Evolutionary conservation across 2,888 invertebrate genomes (phyloP).

Genomic region (Xestia c-nigrum): DNA sequence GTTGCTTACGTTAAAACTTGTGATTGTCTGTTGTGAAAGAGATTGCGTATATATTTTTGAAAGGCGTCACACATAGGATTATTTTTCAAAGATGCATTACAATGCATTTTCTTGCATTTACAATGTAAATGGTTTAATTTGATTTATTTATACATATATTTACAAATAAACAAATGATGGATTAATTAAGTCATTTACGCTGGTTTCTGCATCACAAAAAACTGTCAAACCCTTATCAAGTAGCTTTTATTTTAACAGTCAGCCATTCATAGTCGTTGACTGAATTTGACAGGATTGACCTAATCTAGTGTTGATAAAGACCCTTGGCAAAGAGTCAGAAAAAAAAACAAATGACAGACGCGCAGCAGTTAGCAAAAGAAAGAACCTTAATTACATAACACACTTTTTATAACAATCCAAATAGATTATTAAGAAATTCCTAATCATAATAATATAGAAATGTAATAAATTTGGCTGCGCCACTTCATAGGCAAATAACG

Average conservation of each 20-base stretch:
- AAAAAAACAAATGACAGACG: background rate
- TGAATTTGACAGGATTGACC: background rate
- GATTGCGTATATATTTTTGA: constrained; percentile 1
- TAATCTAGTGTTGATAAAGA: background rate
- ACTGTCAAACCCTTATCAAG: background rate
- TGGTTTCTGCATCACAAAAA: background rate
- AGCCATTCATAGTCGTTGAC: background rate
- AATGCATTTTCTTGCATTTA: background rate
- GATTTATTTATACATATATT: too few species aligned
- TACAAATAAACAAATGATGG: background rate
- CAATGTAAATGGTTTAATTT: too few species aligned
- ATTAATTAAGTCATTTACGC: background rate
- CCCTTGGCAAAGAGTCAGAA: background rate
- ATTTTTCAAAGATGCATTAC: background rate
- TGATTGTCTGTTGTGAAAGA: background rate
- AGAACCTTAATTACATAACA: background rate
- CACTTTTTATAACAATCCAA: background rate
- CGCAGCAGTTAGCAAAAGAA: background rate
- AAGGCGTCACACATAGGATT: background rate
- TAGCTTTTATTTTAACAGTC: background rate
- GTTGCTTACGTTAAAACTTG: background rate
- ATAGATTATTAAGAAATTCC: background rate
- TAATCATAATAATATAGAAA: background rate
- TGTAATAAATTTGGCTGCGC: background rate
- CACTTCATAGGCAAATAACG: accelerated